These are phyloP conservation scores for Cheilosia variabilis DNA, from an alignment of 2,888 invertebrate genomes.

Conservation along the genomic window DNA sequence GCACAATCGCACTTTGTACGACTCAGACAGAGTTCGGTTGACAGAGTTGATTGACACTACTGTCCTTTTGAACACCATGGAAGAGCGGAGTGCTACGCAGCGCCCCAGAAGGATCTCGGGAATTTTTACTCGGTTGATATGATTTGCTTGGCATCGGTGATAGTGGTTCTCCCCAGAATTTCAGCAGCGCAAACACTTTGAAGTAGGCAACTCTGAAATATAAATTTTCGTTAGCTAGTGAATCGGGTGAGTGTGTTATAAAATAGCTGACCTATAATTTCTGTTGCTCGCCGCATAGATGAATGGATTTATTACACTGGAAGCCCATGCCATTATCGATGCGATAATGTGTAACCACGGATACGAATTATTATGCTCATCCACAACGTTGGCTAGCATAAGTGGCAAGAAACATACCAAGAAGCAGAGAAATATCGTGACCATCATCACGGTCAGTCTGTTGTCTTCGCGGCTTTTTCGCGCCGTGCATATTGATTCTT, in stretches of 20 bases:
- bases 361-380: conserved; percentile 88
- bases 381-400: conserved; percentile 94
- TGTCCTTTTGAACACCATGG: conserved; percentile 80
- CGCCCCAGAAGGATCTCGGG: conserved; percentile 81
- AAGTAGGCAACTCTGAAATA: conserved; percentile 81
- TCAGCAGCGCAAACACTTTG: conserved; percentile 81
- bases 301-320: conserved; percentile 94
- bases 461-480: conserved; percentile 87
- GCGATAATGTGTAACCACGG: conserved; percentile 93
- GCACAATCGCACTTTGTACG: conserved; percentile 54
- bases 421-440: conserved; percentile 94
- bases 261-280: conserved; percentile 87
- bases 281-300: conserved; percentile 95
- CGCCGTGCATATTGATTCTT: conserved; percentile 76
- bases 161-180: conserved; percentile 83
- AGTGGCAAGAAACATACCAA: conserved; percentile 93
- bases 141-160: conserved; percentile 83
- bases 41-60: conserved; percentile 81
- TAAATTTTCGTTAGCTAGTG: neutral
- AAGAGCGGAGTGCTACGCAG: conserved; percentile 82
- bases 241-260: neutral
- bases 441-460: conserved; percentile 93
- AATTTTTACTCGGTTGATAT: conserved; percentile 82
- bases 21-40: conserved; percentile 82
- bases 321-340: conserved; percentile 94